Conservation (phyloP, 2,113 vertebrate species). For the Sterrhoptilus dennistouni region DNA sequence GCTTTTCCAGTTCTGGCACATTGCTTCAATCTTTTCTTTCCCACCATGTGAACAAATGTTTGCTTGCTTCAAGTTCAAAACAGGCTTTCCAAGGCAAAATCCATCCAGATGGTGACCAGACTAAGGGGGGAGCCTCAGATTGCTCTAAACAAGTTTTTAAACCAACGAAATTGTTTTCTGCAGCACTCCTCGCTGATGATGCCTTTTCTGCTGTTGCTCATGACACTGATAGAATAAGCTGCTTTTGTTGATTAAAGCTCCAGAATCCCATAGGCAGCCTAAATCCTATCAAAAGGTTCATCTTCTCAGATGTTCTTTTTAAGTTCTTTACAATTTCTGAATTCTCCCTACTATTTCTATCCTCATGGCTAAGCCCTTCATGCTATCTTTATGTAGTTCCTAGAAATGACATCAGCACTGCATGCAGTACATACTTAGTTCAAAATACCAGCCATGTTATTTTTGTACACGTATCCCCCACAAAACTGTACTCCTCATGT, state of each 20-base stretch:
- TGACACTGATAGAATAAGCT: slow-evolving; percentile 61
- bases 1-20: slow-evolving; percentile 23
- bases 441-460: not conserved
- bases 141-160: slow-evolving; percentile 43
- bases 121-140: slow-evolving; percentile 1
- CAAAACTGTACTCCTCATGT: not conserved
- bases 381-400: not conserved
- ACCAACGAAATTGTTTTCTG: slow-evolving; percentile 47
- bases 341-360: not conserved
- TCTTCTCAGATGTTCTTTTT: slow-evolving; percentile 70
- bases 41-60: slow-evolving; percentile 41
- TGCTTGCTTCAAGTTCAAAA: slow-evolving; percentile 37
- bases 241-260: slow-evolving; percentile 69
- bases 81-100: slow-evolving; percentile 45
- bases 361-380: not conserved
- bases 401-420: not conserved
- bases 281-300: slow-evolving; percentile 70
- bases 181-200: not conserved
- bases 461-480: not conserved
- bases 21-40: not conserved
- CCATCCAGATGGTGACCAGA: slow-evolving; percentile 61
- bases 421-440: not conserved
- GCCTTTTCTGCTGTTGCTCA: slow-evolving; percentile 43
- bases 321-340: slow-evolving; percentile 31
- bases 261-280: slow-evolving; percentile 54